Evolutionary conservation across 2,797 vertebrate species (phyloP).

Genomic region (Hoplostethus atlanticus): DNA sequence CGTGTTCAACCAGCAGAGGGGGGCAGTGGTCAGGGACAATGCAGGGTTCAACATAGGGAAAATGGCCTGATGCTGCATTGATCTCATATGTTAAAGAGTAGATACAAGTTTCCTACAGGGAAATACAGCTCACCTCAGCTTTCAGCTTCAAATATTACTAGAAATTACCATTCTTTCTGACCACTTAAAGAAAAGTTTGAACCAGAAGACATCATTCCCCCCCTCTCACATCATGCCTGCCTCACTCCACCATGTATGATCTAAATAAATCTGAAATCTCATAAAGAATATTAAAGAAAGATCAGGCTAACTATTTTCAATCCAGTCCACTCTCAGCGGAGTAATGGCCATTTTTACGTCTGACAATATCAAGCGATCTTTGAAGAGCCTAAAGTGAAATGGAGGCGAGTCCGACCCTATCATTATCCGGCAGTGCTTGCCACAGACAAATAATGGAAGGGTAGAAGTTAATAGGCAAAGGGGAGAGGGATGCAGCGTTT

Average conservation of each 20-base stretch:
- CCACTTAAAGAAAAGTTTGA: too few relatives aligned
- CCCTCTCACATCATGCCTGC: too few relatives aligned
- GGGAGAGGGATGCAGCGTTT: background rate
- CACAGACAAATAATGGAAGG: background rate
- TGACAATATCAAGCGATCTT: background rate
- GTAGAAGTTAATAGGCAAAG: background rate
- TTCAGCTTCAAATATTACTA: too few relatives aligned
- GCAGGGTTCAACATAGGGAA: background rate
- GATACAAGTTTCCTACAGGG: too few relatives aligned
- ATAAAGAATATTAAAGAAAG: too few relatives aligned
- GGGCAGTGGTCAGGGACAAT: background rate
- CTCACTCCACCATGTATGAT: too few relatives aligned
- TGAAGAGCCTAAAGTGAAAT: background rate
- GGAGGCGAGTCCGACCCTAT: background rate
- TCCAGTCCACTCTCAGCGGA: too few relatives aligned
- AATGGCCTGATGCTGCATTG: background rate
- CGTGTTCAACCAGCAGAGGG: constrained; percentile 26
- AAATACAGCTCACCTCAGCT: too few relatives aligned
- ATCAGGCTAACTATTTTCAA: too few relatives aligned
- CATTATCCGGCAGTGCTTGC: background rate
- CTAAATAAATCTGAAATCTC: too few relatives aligned
- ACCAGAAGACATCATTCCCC: too few relatives aligned
- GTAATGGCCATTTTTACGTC: background rate
- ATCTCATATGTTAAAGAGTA: background rate
- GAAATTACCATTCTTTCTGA: too few relatives aligned